Evolutionary conservation across 2,797 vertebrate genomes (phyloP), one percentile per base, ranked within the genome.

Genomic region (Ceyx erithaca): DNA sequence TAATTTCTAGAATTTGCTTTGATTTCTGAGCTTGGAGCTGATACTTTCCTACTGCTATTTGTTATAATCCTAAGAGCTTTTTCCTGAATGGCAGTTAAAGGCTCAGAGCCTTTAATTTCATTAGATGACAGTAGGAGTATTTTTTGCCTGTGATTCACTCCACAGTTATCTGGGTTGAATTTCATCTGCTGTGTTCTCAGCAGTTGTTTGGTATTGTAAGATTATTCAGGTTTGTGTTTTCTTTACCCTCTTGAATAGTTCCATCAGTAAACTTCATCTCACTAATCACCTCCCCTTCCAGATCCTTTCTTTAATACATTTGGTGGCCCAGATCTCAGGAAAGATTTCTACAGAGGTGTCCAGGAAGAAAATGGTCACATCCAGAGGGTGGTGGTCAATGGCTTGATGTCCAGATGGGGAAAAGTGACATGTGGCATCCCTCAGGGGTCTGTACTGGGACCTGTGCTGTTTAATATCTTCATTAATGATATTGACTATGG

Each of bases 91-190:
- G 58, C 62, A 43, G 26, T 78, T 87, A 85, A 89, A 85, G 83
- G 62, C 87, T 89, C 58, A 20, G 41, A 92, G 82, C 54, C 66
- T 91, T 94, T 92, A 52, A 75, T 87, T 89, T 75, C 40, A 46
- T 37, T 82, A 2, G 0, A 1, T 71, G 66, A 58, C 1, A 0
- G 54, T 31, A 41, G 72, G 72, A 71, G 69, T 87, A 68, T 91
- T 92, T 95, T 92, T 48, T 92, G 89, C 70, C 77, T 75, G 49
- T 95, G 91, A 93, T 87, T 96, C 90, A 92, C 80, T 75, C 72
- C 31, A 3, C 49, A 85, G 77, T 87, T 85, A 83, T 83, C 80
- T 87, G 58, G 26, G 12, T 49, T 78, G 62, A n/a, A 37, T 80
- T 93, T 94, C 80, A 75, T 41, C 62, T 85, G 54, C 59, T 7